A percentile compares a stretch with the other conserved stretches of the same genome.
These are phyloP conservation scores for Meiosimyza decipiens DNA, from an alignment of 2,888 invertebrate species.

Conservation along the genomic window DNA sequence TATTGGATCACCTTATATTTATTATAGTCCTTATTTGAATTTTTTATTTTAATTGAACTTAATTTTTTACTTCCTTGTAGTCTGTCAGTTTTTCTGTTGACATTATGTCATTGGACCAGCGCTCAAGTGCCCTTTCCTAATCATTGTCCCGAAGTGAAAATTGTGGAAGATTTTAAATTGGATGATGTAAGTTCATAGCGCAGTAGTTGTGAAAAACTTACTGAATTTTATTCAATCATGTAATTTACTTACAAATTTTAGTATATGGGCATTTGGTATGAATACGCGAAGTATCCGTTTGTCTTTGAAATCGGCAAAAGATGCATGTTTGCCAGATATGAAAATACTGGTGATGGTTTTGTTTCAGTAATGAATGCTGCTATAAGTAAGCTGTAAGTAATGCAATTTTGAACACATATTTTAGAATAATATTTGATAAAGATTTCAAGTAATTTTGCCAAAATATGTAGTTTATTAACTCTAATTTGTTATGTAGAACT, in stretches of 20 bases:
- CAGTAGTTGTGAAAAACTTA: neutral
- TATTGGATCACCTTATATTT: too few species aligned
- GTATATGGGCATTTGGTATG: conserved; percentile 84
- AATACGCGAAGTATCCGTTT: conserved; percentile 80
- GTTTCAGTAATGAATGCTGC: conserved; percentile 69
- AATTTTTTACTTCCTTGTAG: conserved; percentile 18
- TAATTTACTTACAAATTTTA: conserved; percentile 51
- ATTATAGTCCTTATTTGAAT: too few species aligned
- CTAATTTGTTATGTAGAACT: conserved; percentile 47
- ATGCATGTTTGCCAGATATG: conserved; percentile 78
- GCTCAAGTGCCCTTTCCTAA: conserved; percentile 75
- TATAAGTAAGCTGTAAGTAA: conserved; percentile 57
- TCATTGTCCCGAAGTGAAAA: conserved; percentile 73
- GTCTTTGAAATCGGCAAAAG: conserved; percentile 80
- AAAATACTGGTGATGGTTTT: conserved; percentile 65
- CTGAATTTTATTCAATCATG: neutral
- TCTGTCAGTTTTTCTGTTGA: conserved; percentile 23
- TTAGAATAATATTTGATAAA: neutral
- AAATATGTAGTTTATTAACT: neutral
- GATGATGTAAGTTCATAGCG: conserved; percentile 63
- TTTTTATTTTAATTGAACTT: too few species aligned
- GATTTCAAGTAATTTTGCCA: neutral
- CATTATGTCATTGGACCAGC: conserved; percentile 39
- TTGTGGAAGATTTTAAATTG: conserved; percentile 72
- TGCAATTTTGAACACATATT: neutral